These are phyloP conservation scores for Caenorhabditis zanzibari DNA, from an alignment of 2,888 invertebrate species.

Conservation along the genomic window DNA sequence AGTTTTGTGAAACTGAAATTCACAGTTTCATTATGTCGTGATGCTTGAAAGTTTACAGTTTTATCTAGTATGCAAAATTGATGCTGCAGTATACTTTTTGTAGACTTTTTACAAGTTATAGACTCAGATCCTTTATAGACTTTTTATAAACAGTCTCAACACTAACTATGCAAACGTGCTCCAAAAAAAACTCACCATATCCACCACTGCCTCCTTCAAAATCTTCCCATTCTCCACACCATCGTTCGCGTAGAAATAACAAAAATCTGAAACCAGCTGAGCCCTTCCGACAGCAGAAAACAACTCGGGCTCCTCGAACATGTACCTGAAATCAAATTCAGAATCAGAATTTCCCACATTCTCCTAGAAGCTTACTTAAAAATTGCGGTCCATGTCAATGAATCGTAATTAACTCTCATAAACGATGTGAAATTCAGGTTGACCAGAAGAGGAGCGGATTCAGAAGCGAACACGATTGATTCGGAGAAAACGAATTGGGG, in stretches of 20 bases:
- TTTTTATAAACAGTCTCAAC: too few relatives aligned
- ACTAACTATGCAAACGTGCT: too few relatives aligned
- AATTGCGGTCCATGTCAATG: slow-evolving; percentile 72
- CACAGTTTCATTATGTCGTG: too few relatives aligned
- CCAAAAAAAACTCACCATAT: slow-evolving; percentile 68
- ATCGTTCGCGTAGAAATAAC: slow-evolving; percentile 79
- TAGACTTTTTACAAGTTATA: too few relatives aligned
- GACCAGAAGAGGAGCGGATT: slow-evolving; percentile 67
- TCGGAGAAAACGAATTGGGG: slow-evolving; percentile 71
- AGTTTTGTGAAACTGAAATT: neutral
- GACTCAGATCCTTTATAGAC: neutral
- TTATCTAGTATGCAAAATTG: too few relatives aligned
- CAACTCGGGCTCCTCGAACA: slow-evolving; percentile 67
- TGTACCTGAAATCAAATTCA: slow-evolving; percentile 58
- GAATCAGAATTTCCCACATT: too few relatives aligned
- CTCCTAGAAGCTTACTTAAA: slow-evolving; percentile 61
- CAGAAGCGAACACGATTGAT: slow-evolving; percentile 65
- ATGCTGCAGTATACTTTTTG: too few relatives aligned
- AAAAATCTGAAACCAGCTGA: slow-evolving; percentile 81
- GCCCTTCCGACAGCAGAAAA: slow-evolving; percentile 76
- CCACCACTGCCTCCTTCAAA: slow-evolving; percentile 69
- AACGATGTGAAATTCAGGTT: slow-evolving; percentile 76
- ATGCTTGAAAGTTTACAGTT: neutral
- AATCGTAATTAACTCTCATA: slow-evolving; percentile 75
- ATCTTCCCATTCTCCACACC: slow-evolving; percentile 57